These are phyloP conservation scores for Borostomias antarcticus DNA, from an alignment of 2,797 vertebrate species.

Conservation along the genomic window DNA sequence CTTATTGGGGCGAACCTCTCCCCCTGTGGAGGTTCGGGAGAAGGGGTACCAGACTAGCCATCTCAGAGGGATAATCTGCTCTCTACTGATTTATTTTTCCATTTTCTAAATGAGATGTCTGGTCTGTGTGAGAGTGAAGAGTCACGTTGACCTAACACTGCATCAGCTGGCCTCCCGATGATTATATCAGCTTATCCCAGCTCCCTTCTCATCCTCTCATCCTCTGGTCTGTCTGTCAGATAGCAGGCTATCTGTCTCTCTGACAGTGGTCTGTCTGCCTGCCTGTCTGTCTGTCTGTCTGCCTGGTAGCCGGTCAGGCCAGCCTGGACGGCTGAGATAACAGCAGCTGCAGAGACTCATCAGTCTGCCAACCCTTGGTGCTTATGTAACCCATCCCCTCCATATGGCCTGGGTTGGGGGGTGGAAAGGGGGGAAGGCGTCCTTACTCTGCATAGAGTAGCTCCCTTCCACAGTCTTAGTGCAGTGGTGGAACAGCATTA, in stretches of 20 bases:
- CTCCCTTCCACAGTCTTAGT: constrained; percentile 9
- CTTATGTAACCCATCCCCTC: constrained; percentile 59
- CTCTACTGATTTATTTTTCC: neutral
- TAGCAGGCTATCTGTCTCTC: too few species aligned
- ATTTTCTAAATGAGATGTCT: neutral
- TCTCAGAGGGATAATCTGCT: neutral
- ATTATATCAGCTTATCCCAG: neutral
- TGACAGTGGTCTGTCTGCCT: neutral
- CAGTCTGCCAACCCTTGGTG: constrained; percentile 8
- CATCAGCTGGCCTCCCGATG: neutral
- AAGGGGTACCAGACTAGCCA: neutral
- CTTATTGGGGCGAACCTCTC: too few species aligned
- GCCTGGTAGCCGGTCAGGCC: neutral
- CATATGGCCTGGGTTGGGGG: constrained; percentile 38
- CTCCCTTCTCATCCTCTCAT: neutral
- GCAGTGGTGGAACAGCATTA: too few species aligned
- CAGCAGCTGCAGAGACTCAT: constrained; percentile 39
- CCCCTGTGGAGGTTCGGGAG: constrained; percentile 6
- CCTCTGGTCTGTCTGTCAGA: neutral
- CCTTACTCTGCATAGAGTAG: constrained; percentile 5
- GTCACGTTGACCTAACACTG: neutral
- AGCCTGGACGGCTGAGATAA: constrained; percentile 16
- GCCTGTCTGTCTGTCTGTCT: neutral
- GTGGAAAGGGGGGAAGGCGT: too few species aligned
- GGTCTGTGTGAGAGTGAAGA: neutral